Conservation (phyloP, 2,113 vertebrate species). For the Corapipo altera region DNA sequence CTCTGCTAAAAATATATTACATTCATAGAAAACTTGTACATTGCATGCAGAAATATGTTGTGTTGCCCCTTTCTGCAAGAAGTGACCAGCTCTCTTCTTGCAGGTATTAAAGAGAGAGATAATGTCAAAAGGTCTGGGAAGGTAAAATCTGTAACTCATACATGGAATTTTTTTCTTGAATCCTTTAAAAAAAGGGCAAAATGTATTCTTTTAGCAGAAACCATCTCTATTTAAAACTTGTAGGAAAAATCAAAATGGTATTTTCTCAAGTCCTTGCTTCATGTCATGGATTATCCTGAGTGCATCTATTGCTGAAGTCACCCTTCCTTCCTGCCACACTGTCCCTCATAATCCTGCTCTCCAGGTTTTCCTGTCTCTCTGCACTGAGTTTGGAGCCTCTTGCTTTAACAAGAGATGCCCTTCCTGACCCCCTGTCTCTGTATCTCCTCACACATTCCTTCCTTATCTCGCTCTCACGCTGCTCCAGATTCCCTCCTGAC, state of each 20-base stretch:
- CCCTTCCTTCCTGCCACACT: background rate
- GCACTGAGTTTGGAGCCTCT: background rate
- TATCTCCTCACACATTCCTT: constrained; percentile 53
- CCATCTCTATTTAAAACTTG: background rate
- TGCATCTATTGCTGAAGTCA: background rate
- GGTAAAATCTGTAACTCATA: background rate
- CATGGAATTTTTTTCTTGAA: background rate
- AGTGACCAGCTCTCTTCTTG: background rate
- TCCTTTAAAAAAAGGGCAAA: background rate
- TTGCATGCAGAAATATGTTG: background rate
- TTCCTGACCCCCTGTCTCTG: constrained; percentile 1
- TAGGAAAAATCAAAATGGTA: background rate
- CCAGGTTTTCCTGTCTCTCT: background rate
- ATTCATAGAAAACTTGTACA: background rate
- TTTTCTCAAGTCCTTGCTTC: background rate
- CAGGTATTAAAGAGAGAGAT: background rate
- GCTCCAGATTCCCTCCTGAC: constrained; percentile 11
- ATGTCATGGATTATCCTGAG: background rate
- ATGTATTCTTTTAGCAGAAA: background rate
- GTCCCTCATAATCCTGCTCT: background rate
- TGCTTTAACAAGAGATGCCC: background rate
- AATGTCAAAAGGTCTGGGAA: fast-evolving
- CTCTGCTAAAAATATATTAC: background rate
- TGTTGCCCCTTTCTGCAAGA: background rate
- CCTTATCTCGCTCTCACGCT: constrained; percentile 43